phyloP scores from a whole-genome alignment of 2,113 vertebrate species.

The Octodon degus region DNA sequence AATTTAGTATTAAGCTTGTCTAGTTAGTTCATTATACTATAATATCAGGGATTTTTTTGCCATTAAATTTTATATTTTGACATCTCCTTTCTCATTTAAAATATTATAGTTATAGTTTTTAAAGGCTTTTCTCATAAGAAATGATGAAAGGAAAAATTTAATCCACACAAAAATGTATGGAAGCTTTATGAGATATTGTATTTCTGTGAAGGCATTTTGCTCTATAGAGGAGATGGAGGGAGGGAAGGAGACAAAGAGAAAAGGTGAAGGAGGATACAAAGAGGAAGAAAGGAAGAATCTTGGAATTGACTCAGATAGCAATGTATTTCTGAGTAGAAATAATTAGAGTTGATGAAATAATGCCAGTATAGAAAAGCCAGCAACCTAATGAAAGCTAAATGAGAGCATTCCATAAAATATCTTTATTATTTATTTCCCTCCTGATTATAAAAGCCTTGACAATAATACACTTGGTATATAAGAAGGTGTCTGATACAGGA shows the following conservation, averaged over 20 bases:
- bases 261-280: not conserved
- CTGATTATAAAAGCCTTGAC: slow-evolving; percentile 67
- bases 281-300: not conserved
- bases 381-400: slow-evolving; percentile 80
- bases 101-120: not conserved
- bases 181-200: slow-evolving; percentile 35
- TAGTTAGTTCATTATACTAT: not conserved
- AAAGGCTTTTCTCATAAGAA: not conserved
- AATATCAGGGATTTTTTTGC: not conserved
- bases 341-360: slow-evolving; percentile 62
- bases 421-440: slow-evolving; percentile 81
- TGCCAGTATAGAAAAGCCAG: slow-evolving; percentile 63
- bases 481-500: slow-evolving; percentile 82
- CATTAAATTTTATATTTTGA: not conserved
- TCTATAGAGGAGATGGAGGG: not conserved
- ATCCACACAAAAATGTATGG: not conserved
- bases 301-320: not conserved
- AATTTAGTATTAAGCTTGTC: not conserved
- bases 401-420: slow-evolving; percentile 74
- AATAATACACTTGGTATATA: slow-evolving; percentile 65
- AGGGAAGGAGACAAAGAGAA: not conserved
- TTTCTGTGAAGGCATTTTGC: slow-evolving; percentile 8
- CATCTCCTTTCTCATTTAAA: not conserved
- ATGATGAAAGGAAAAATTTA: not conserved
- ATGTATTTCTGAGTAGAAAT: slow-evolving; percentile 7